Conservation (phyloP, 2,797 vertebrate species). For the Gastrophryne carolinensis region DNA sequence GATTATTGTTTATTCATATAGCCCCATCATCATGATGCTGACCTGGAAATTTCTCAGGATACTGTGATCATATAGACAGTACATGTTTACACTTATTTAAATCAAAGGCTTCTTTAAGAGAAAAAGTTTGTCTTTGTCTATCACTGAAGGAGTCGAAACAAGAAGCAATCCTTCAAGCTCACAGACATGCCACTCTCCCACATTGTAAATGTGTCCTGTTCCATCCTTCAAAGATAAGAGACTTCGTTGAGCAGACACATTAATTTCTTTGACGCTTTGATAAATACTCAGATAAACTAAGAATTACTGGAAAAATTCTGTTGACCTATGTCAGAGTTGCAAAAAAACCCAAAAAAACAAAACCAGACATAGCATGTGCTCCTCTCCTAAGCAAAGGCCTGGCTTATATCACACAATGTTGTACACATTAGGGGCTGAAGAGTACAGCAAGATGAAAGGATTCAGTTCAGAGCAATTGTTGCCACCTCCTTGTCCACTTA, state of each 20-base stretch:
- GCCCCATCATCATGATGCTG: not conserved
- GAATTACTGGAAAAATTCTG: not conserved
- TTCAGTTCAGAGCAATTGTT: not conserved
- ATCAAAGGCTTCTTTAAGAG: not conserved
- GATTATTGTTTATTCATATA: not conserved
- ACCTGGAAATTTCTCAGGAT: no score
- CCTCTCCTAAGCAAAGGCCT: not conserved
- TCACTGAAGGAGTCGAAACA: not conserved
- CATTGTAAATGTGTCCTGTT: slow-evolving; percentile 31
- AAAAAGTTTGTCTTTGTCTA: not conserved
- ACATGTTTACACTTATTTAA: no score
- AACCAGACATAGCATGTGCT: not conserved
- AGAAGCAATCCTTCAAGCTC: slow-evolving; percentile 31
- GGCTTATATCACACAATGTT: not conserved
- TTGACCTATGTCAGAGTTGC: slow-evolving; percentile 7
- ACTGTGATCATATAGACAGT: no score
- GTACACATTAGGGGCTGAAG: not conserved
- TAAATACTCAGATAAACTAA: slow-evolving; percentile 4
- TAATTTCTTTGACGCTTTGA: slow-evolving; percentile 22
- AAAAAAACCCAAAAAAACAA: not conserved
- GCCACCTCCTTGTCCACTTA: not conserved
- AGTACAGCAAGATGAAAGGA: not conserved
- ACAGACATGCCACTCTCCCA: slow-evolving; percentile 20
- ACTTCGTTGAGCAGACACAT: slow-evolving; percentile 23
- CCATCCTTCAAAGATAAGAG: slow-evolving; percentile 29